phyloP scores from a whole-genome alignment of 2,888 invertebrate species.

The Sinentomon sp. region DNA sequence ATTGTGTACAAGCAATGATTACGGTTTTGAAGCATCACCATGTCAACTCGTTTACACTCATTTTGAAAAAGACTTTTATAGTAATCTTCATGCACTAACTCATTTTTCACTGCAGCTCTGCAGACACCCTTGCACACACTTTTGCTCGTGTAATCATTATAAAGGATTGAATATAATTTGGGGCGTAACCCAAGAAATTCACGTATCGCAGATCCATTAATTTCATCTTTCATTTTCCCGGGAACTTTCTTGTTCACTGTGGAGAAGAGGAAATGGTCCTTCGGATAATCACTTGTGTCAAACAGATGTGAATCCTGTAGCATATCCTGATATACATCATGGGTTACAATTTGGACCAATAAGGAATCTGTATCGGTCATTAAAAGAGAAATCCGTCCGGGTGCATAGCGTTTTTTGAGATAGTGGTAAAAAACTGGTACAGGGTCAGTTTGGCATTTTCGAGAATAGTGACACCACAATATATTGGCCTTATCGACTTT shows the following conservation, averaged over 20 bases:
- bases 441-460: no score
- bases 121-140: neutral
- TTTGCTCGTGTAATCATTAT: no score
- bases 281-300: conserved; percentile 16
- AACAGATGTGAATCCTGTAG: conserved; percentile 10
- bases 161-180: neutral
- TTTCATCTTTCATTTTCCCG: conserved; percentile 18
- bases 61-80: neutral
- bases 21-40: neutral
- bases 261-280: conserved; percentile 13
- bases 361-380: conserved; percentile 17
- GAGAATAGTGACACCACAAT: no score
- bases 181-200: conserved; percentile 14
- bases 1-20: conserved; percentile 1
- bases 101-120: neutral
- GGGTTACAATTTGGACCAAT: conserved; percentile 15
- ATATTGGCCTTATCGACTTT: no score
- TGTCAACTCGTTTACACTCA: neutral
- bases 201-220: conserved; percentile 13
- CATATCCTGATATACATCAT: conserved; percentile 16
- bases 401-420: no score
- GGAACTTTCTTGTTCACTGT: conserved; percentile 16
- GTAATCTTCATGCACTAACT: neutral
- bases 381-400: no score
- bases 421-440: no score